Base-by-base conservation (phyloP, 2,113 vertebrate genomes). In the Pelvicachromis taeniatus region DNA sequence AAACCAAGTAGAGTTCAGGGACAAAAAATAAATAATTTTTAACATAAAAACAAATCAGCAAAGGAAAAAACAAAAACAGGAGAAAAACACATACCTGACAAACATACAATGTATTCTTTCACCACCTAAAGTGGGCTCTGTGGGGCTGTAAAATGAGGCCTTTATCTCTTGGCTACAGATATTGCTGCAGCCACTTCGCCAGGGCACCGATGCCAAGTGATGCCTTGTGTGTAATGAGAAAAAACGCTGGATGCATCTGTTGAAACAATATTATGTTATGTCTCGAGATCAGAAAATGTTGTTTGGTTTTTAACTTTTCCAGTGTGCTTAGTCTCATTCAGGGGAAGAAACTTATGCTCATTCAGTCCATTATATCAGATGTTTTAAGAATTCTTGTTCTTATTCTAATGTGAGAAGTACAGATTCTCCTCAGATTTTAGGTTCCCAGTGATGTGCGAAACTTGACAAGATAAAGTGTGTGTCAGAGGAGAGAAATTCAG, bases 371-470 rank as follows among this genome's bases (percentile, higher is more conserved):
- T 42, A 5, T 10, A 23, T 78, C 53, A 77, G 29, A 35, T 12
- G 14, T 21, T 40, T 16, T 14, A 42, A 14, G 4, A 11, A 17
- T 12, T 45, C 12, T 40, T 40, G 40, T 33, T 77, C 33, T 29
- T 79, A 3, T 35, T 73, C 55, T 58, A 38, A 63, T 19, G 21
- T 6, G 7, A 40, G 33, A 17, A 84, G 70, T 56, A 23, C 65
- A 78, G 79, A 65, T 80, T 59, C 17, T 23, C 77, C n/a, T 53
- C 50, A 52, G 52, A 40, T 82, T 81, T 85, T 56, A 17, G 50
- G 13, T 79, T 88, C 58, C 70, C 52, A 87, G 55, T 73, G 82
- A 89, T 84, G 91, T 89, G 92, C 88, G 92, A 94, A 92, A 93
- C 84, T 92, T 92, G 91, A 91, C 91, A 70, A 88, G 85, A 89